phyloP scores from a whole-genome alignment of 2,113 vertebrate species.

The Saguinus imperator region DNA sequence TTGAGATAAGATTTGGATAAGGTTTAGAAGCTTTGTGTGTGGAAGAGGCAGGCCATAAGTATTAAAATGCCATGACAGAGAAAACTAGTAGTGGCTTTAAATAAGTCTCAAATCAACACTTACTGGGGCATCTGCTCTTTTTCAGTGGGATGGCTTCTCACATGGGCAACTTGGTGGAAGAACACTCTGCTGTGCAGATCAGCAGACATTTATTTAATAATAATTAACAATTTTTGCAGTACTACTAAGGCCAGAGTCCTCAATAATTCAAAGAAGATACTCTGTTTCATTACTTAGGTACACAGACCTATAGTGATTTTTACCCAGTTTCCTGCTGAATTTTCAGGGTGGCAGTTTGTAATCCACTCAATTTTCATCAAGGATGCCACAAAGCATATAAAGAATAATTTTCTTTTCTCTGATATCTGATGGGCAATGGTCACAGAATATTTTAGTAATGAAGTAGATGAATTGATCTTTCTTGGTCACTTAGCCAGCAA shows the following conservation, averaged over 20 bases:
- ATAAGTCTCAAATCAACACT: neutral
- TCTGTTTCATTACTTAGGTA: neutral
- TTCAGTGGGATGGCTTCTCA: neutral
- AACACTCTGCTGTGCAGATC: neutral
- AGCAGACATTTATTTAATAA: neutral
- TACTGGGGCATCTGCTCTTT: neutral
- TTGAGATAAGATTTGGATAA: neutral
- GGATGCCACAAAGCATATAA: neutral
- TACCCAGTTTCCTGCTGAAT: neutral
- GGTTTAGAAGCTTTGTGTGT: neutral
- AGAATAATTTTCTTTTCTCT: constrained; percentile 64
- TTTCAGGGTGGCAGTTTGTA: constrained; percentile 52
- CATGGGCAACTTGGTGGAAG: neutral
- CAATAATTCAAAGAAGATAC: constrained; percentile 27
- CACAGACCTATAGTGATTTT: neutral
- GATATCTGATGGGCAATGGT: constrained; percentile 15
- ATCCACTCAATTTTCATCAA: constrained; percentile 56
- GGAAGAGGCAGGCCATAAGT: neutral
- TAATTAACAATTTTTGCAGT: neutral
- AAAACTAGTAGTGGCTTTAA: neutral
- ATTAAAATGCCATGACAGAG: neutral
- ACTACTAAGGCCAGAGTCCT: neutral
- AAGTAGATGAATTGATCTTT: constrained; percentile 47
- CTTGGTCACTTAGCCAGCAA: constrained; percentile 62
- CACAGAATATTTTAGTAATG: constrained; percentile 38